Evolutionary conservation across 2,113 vertebrate genomes (phyloP), one percentile per base, ranked within the genome.

Genomic region (Microtus pennsylvanicus): DNA sequence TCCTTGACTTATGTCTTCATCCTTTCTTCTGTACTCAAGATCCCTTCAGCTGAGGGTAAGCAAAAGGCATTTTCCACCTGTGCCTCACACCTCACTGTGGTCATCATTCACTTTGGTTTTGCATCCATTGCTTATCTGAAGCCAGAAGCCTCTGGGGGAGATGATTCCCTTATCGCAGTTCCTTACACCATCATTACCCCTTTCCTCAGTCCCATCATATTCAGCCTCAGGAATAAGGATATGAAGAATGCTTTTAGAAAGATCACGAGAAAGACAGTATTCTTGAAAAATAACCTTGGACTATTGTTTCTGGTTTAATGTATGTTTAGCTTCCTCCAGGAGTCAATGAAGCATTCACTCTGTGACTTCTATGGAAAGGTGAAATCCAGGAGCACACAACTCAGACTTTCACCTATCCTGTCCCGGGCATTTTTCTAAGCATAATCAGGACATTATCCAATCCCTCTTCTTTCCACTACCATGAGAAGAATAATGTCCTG

Each of bases 191-290:
- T 96, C 24, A 9, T 97, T 10, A 97, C 94, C 1, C 95, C 97
- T 63, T 93, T 97, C 17, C 95, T 97, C 42, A 97, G 95, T 3
- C 97, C 93, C 4, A 80, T 98, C 42, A 93, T 98, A 70, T 98
- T 97, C n/a, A 98, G 72, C 58, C 89, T 98, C 47, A 97, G 94
- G 77, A 97, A 97, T 69, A 98, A 97, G n/a, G 97, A 97, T 30
- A 95, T 97, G 94, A 97, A 97, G 63, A 87, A 88, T 47, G 89
- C 95, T 30, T 92, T 98, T 14, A 82, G 38, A 35, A 97, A 97
- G 78, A 9, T 94, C 1, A 14, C 75, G 1, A 76, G 35, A 70
- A 97, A 94, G 38, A 78, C 30, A 35, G 10, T 7, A 12, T 58
- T 96, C 42, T 91, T 90, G 47, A 70, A 86, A 33, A 87, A 24